These are phyloP conservation scores for Lapara coniferarum DNA, from an alignment of 2,888 invertebrate genomes.

Conservation along the genomic window DNA sequence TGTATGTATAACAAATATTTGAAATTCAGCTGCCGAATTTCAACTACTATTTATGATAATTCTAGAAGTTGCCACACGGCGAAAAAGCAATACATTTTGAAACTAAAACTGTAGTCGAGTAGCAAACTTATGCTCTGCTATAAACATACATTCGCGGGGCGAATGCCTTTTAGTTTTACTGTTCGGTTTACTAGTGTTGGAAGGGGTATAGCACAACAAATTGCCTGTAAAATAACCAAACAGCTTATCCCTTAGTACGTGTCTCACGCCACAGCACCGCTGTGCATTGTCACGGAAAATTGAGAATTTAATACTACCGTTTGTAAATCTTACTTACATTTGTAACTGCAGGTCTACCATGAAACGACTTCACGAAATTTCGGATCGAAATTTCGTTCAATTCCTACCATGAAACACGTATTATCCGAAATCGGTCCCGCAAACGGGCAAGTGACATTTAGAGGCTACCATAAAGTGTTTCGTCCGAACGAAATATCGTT, in stretches of 20 bases:
- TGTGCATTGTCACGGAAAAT: conserved; percentile 45
- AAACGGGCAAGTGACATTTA: no score
- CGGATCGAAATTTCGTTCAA: no score
- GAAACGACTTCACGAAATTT: no score
- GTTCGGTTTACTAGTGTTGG: conserved; percentile 31
- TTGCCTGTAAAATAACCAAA: conserved; percentile 50
- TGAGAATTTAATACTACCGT: conserved; percentile 9
- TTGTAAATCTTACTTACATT: not conserved
- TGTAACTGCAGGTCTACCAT: no score
- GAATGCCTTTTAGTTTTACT: conserved; percentile 8
- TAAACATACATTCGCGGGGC: not conserved
- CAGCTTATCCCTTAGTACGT: conserved; percentile 47
- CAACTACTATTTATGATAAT: no score
- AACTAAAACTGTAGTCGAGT: not conserved
- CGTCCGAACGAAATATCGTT: no score
- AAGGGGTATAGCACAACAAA: conserved; percentile 46
- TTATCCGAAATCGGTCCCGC: no score
- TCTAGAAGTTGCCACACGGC: no score
- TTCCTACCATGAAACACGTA: no score
- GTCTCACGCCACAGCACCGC: conserved; percentile 45
- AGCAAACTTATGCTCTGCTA: not conserved
- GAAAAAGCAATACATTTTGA: not conserved
- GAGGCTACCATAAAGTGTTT: no score
- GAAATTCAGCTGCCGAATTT: no score
- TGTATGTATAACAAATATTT: no score